These are phyloP conservation scores for Rhipidura dahli DNA, from an alignment of 2,113 vertebrate species.

Conservation along the genomic window DNA sequence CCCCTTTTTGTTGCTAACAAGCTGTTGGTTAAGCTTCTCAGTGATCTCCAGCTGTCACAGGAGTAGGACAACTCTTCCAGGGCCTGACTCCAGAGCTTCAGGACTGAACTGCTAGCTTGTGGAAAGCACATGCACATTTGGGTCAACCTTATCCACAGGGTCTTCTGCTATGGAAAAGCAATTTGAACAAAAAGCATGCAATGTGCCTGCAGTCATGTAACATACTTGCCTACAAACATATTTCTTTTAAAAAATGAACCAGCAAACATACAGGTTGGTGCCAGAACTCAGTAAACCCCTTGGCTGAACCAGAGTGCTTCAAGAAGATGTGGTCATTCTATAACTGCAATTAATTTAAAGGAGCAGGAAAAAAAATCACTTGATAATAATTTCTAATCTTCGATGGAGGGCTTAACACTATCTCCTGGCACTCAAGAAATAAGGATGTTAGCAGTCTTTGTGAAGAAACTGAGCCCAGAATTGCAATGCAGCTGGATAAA, in stretches of 20 bases:
- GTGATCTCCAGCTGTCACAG: not conserved
- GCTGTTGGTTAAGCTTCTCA: not conserved
- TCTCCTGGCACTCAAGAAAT: constrained; percentile 18
- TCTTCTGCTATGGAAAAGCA: not conserved
- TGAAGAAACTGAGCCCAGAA: not conserved
- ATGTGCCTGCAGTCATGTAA: not conserved
- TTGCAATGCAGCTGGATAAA: not conserved
- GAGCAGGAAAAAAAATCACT: not conserved
- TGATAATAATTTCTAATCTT: not conserved
- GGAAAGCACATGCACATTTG: not conserved
- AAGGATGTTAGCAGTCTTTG: not conserved
- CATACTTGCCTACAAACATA: not conserved
- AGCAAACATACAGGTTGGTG: constrained; percentile 13
- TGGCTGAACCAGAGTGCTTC: not conserved
- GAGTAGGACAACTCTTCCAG: not conserved
- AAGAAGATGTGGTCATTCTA: constrained; percentile 18
- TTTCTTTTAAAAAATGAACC: not conserved
- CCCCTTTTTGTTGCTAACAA: not conserved
- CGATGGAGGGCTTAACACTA: not conserved
- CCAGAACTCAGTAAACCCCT: not conserved
- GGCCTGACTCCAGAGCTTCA: not conserved
- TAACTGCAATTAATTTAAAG: constrained; percentile 12
- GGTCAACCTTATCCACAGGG: not conserved
- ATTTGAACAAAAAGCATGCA: constrained; percentile 28
- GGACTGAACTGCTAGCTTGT: constrained; percentile 16